Evolutionary conservation across 2,888 invertebrate genomes (phyloP).

Genomic region (Lochmaea capreae): DNA sequence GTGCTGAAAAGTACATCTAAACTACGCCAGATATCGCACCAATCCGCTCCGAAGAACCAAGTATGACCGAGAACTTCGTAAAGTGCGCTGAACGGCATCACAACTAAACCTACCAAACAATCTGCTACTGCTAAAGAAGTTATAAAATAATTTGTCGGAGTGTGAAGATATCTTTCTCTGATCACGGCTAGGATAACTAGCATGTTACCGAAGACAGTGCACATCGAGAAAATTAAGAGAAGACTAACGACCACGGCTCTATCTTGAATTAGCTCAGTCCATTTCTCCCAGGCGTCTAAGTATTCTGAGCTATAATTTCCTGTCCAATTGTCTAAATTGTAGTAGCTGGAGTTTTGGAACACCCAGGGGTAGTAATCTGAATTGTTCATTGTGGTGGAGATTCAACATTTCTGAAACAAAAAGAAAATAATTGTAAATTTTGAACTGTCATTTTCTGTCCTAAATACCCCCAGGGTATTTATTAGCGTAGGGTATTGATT

Average conservation of each 20-base stretch:
- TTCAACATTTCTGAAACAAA: conserved; percentile 51
- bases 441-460: too few relatives aligned
- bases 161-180: conserved; percentile 92
- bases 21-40: conserved; percentile 98
- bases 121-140: conserved; percentile 97
- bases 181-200: conserved; percentile 94
- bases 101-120: conserved; percentile 94
- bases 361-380: conserved; percentile 49
- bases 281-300: conserved; percentile 63
- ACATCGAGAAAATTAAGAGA: conserved; percentile 87
- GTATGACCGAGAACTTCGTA: conserved; percentile 90
- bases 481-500: too few relatives aligned
- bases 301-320: conserved; percentile 58
- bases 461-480: too few relatives aligned
- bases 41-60: conserved; percentile 95
- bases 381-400: conserved; percentile 51
- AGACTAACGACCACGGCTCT: conserved; percentile 83
- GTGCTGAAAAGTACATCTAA: conserved; percentile 97
- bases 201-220: conserved; percentile 95
- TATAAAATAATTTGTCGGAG: conserved; percentile 97
- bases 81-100: conserved; percentile 96
- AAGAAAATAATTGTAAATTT: too few relatives aligned
- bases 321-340: conserved; percentile 52
- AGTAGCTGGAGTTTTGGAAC: conserved; percentile 44
- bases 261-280: conserved; percentile 73